Evolutionary conservation across 2,797 vertebrate genomes (phyloP).

Genomic region (Enteromius trimaculatus): DNA sequence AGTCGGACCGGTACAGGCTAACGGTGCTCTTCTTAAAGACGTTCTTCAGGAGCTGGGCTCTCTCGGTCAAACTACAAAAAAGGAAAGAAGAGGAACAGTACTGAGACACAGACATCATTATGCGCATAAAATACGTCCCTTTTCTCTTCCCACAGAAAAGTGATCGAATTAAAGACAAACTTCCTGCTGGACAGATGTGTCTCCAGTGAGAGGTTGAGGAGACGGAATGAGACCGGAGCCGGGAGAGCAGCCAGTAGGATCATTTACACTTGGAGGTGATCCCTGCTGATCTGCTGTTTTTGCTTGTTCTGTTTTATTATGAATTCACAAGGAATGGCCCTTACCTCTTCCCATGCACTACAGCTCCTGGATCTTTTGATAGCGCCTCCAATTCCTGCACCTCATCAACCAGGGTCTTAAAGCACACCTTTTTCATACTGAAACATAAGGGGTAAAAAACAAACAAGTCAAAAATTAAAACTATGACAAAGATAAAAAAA

Average conservation of each 20-base stretch:
- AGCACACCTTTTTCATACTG: constrained; percentile 90
- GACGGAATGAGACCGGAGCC: not conserved
- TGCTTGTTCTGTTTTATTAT: constrained; percentile 21
- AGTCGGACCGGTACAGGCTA: constrained; percentile 93
- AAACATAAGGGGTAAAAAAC: constrained; percentile 9
- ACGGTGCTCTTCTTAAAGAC: constrained; percentile 98
- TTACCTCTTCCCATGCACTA: constrained; percentile 96
- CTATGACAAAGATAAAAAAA: not conserved
- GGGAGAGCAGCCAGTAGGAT: constrained; percentile 38
- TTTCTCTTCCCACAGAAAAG: constrained; percentile 27
- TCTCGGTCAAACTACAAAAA: constrained; percentile 88
- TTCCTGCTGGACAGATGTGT: constrained; percentile 28
- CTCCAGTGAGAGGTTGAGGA: not conserved
- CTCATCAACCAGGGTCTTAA: constrained; percentile 97
- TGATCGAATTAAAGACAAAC: constrained; percentile 18
- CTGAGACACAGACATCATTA: constrained; percentile 38
- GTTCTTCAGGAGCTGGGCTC: constrained; percentile 97
- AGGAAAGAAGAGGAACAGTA: constrained; percentile 21
- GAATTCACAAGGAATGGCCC: constrained; percentile 25
- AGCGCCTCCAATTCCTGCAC: constrained; percentile 96
- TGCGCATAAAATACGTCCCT: not conserved
- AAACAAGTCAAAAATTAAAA: not conserved
- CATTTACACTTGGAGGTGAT: constrained; percentile 17
- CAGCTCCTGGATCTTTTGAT: constrained; percentile 93
- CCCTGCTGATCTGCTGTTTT: constrained; percentile 33